Percentiles rank a stretch among this genome's conserved stretches.
phyloP scores from a whole-genome alignment of 2,888 invertebrate genomes.

The Branchinecta sandiegonensis region DNA sequence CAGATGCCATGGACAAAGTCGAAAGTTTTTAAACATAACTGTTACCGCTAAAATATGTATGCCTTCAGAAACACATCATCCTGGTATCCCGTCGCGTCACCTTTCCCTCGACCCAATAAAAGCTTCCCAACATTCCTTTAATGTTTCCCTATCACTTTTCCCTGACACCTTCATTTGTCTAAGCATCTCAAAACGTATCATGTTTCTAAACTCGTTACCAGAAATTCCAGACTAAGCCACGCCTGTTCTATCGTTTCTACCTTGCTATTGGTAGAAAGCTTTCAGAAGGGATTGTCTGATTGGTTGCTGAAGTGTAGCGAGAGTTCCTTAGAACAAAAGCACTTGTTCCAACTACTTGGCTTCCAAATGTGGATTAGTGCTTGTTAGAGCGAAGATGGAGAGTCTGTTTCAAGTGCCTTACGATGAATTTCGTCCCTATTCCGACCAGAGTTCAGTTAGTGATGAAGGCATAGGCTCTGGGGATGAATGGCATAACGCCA shows the following conservation, averaged over 20 bases:
- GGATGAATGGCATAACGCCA: not conserved
- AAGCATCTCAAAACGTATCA: slow-evolving; percentile 9
- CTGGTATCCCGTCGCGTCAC: too few species aligned
- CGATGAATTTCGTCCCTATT: slow-evolving; percentile 7
- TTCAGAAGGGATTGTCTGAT: too few species aligned
- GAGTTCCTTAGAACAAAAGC: slow-evolving; percentile 7
- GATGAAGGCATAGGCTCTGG: slow-evolving; percentile 9
- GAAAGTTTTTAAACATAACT: too few species aligned
- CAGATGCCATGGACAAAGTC: too few species aligned
- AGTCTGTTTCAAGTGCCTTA: slow-evolving; percentile 11
- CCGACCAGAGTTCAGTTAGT: slow-evolving; percentile 8
- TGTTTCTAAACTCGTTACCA: not conserved
- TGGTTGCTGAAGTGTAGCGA: too few species aligned
- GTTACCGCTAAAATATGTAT: too few species aligned
- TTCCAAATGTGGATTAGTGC: slow-evolving; percentile 12
- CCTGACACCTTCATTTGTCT: slow-evolving; percentile 6
- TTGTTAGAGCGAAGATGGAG: slow-evolving; percentile 1
- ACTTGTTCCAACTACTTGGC: not conserved
- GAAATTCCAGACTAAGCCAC: not conserved
- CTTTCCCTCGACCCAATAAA: too few species aligned
- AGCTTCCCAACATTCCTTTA: not conserved
- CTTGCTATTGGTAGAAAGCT: not conserved
- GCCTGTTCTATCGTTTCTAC: not conserved
- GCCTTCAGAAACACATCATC: too few species aligned
- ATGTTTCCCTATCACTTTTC: slow-evolving; percentile 9